A percentile compares a stretch with the other conserved stretches of the same genome.
Conservation (phyloP, 2,888 invertebrate species). For the Pollenia griseotomentosa region DNA sequence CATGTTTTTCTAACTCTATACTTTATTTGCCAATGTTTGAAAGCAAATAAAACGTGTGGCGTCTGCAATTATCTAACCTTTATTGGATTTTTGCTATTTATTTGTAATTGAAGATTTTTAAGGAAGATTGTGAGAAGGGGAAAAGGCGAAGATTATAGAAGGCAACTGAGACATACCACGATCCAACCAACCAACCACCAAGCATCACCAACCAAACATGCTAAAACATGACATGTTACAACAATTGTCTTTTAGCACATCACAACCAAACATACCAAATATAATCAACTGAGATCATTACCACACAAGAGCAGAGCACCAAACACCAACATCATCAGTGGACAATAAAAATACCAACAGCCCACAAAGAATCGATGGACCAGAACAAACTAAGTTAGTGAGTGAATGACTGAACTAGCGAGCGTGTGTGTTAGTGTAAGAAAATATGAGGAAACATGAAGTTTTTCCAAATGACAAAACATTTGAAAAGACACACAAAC, state of each 20-base stretch:
- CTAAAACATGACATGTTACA: conserved; percentile 72
- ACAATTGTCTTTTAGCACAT: conserved; percentile 73
- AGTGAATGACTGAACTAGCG: conserved; percentile 5
- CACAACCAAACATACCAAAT: conserved; percentile 33
- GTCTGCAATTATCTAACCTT: conserved; percentile 75
- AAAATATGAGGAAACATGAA: conserved; percentile 55
- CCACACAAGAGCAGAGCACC: conserved; percentile 23
- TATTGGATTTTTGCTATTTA: conserved; percentile 64
- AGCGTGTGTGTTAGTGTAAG: conserved; percentile 23
- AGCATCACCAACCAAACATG: conserved; percentile 65
- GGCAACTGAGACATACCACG: background rate
- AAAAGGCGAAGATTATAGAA: background rate
- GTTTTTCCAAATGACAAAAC: conserved; percentile 50
- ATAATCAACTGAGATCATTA: conserved; percentile 31
- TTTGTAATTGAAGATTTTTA: conserved; percentile 46
- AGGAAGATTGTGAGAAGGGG: background rate
- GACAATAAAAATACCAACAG: conserved; percentile 61
- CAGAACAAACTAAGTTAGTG: conserved; percentile 22
- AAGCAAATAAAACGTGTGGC: conserved; percentile 73
- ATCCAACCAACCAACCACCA: conserved; percentile 10
- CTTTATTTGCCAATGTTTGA: conserved; percentile 11
- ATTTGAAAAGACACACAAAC: conserved; percentile 8
- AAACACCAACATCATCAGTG: conserved; percentile 26
- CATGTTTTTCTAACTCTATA: background rate
- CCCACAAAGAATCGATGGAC: conserved; percentile 48